Percentiles rank a stretch among this genome's conserved stretches.
These are phyloP conservation scores for Myotis myotis DNA, from an alignment of 2,797 vertebrate genomes.

Conservation along the genomic window DNA sequence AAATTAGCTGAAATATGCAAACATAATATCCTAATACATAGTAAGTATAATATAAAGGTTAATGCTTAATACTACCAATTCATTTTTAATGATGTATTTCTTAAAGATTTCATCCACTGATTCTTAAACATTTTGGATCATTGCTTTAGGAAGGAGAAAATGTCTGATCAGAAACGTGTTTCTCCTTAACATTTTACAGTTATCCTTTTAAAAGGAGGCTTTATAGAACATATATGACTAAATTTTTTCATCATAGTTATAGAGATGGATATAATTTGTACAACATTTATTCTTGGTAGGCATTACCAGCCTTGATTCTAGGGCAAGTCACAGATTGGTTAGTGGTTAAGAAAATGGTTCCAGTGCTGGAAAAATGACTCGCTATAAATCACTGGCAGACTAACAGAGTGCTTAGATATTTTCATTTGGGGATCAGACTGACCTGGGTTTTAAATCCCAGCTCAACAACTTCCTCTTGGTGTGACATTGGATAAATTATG, in stretches of 20 bases:
- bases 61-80: not conserved
- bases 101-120: not conserved
- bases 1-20: not conserved
- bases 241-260: not conserved
- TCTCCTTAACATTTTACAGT: not conserved
- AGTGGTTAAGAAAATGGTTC: not conserved
- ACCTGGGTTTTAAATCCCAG: not conserved
- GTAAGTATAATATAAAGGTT: not conserved
- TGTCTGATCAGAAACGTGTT: not conserved
- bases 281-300: not conserved
- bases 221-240: not conserved
- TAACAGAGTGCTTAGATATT: fast-evolving
- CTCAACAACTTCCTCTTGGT: not conserved
- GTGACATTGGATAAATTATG: too few relatives aligned
- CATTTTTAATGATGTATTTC: not conserved
- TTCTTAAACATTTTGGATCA: not conserved
- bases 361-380: fast-evolving
- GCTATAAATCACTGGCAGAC: fast-evolving
- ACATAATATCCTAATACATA: not conserved
- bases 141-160: not conserved
- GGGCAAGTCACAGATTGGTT: not conserved
- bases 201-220: not conserved
- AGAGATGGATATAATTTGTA: not conserved
- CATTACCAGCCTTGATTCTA: not conserved
- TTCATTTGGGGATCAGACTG: not conserved